A percentile compares a stretch with the other conserved stretches of the same genome.
Evolutionary conservation across 2,888 invertebrate species (phyloP).

Genomic region (Galerucella pusilla): DNA sequence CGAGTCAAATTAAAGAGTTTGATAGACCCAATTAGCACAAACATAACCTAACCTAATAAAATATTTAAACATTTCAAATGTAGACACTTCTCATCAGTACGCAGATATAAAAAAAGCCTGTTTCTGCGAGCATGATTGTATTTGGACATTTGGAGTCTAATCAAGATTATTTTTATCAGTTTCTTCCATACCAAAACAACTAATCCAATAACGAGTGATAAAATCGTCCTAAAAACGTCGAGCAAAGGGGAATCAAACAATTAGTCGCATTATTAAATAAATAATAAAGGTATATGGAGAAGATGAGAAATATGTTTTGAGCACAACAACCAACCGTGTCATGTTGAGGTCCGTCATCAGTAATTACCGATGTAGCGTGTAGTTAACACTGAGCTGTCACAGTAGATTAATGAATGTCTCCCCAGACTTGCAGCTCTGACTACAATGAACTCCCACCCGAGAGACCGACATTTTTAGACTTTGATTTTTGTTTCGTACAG

Average conservation of each 20-base stretch:
- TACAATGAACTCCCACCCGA: conserved; percentile 43
- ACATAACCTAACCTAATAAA: too few species aligned
- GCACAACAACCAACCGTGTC: conserved; percentile 43
- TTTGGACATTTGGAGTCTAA: too few species aligned
- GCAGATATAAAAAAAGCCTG: too few species aligned
- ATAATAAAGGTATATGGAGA: conserved; percentile 38
- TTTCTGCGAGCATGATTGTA: too few species aligned
- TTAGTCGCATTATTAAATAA: conserved; percentile 47
- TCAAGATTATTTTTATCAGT: too few species aligned
- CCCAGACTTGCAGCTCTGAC: conserved; percentile 56
- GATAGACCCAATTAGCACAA: too few species aligned
- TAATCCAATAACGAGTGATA: conserved; percentile 34
- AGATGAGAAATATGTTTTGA: conserved; percentile 42
- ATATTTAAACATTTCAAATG: too few species aligned
- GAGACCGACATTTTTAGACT: conserved; percentile 16
- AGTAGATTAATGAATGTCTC: conserved; percentile 67
- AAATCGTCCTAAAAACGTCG: conserved; percentile 25
- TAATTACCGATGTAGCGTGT: conserved; percentile 67
- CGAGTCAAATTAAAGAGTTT: too few species aligned
- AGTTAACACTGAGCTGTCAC: conserved; percentile 66
- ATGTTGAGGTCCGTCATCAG: conserved; percentile 62
- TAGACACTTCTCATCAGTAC: too few species aligned
- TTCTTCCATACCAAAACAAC: too few species aligned
- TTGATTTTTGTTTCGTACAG: conserved; percentile 25
- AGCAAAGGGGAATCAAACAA: conserved; percentile 33